Percentiles rank a stretch among this genome's conserved stretches.
phyloP scores from a whole-genome alignment of 1,140 invertebrate species.

The Drosophila melanogaster region Release_6_plus_ISO1_MT NT_033777.3:18666501-18667000 shows the following conservation, averaged over 20 bases:
- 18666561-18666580: neutral
- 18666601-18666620: constrained; percentile 14
- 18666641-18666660: constrained; percentile 1
- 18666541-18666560: neutral
- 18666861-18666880: constrained; percentile 29
- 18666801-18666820: constrained; percentile 16
- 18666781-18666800: constrained; percentile 18
- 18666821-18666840: constrained; percentile 17
- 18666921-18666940: constrained; percentile 35
- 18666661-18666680: neutral
- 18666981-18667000: constrained; percentile 28
- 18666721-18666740: constrained; percentile 20
- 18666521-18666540: constrained; percentile 25
- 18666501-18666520: neutral
- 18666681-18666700: constrained; percentile 5
- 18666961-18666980: constrained; percentile 29
- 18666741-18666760: constrained; percentile 16
- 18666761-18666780: neutral
- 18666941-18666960: constrained; percentile 41
- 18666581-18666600: neutral
- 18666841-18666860: constrained; percentile 24
- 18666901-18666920: constrained; percentile 26
- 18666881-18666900: constrained; percentile 23
- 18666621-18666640: constrained; percentile 20
- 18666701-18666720: constrained; percentile 18